Percentiles rank a stretch among this genome's conserved stretches.
These are phyloP conservation scores for Malurus splendens DNA, from an alignment of 2,797 vertebrate genomes.

Conservation along the genomic window DNA sequence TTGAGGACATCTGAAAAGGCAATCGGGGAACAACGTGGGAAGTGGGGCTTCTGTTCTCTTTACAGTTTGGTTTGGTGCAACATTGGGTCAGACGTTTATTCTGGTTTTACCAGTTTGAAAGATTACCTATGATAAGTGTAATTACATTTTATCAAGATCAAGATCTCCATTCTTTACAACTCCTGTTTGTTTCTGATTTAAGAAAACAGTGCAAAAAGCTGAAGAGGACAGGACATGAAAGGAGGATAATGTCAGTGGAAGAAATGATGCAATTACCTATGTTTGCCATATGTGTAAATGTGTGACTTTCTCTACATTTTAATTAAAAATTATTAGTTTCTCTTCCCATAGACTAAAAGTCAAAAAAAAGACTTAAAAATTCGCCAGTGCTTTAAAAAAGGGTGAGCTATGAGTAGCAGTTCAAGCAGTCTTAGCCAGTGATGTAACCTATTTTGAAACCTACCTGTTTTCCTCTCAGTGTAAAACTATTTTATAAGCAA, in stretches of 20 bases:
- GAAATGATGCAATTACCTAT: background rate
- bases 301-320: too few relatives aligned
- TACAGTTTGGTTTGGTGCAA: background rate
- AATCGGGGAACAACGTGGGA: fast-evolving
- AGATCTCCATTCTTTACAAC: background rate
- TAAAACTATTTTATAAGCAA: background rate
- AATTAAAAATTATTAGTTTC: background rate
- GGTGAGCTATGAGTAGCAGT: background rate
- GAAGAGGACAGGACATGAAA: background rate
- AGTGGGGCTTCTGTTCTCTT: background rate
- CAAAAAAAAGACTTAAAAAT: background rate
- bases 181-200: background rate
- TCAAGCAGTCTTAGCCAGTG: background rate
- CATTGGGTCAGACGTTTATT: background rate
- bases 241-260: background rate
- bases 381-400: background rate
- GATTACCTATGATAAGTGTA: background rate
- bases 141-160: background rate
- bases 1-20: background rate
- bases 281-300: background rate
- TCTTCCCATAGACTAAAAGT: background rate
- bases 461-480: background rate
- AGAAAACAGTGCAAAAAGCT: background rate
- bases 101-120: background rate
- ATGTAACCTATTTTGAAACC: background rate